phyloP scores from a whole-genome alignment of 1,140 invertebrate genomes.

The Mya arenaria region DNA sequence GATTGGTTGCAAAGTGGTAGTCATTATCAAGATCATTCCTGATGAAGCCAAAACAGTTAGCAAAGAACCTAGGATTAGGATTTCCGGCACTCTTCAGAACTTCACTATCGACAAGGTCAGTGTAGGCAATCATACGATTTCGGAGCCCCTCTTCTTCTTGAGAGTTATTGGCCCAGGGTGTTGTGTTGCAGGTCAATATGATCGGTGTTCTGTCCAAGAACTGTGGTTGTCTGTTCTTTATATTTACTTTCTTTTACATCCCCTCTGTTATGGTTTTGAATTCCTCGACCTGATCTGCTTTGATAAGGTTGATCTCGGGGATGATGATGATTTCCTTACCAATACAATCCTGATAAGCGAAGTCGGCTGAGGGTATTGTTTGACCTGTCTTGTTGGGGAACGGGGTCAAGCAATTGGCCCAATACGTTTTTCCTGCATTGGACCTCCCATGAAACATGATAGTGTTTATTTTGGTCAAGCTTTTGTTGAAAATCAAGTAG shows the following conservation, averaged over 20 bases:
- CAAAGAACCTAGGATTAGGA: too few species aligned
- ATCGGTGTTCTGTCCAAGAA: conserved; percentile 14
- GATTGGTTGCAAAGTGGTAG: too few species aligned
- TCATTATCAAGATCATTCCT: too few species aligned
- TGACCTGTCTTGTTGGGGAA: background rate
- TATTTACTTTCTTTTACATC: background rate
- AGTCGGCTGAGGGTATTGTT: background rate
- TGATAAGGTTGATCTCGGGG: background rate
- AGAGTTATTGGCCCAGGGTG: background rate
- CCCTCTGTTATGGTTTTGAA: background rate
- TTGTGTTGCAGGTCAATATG: background rate
- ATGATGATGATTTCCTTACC: background rate
- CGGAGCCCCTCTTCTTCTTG: too few species aligned
- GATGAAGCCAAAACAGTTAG: too few species aligned
- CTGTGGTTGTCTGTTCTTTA: background rate
- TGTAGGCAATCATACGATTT: too few species aligned
- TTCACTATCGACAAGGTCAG: too few species aligned
- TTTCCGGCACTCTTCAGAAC: too few species aligned
- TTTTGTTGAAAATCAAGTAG: too few species aligned
- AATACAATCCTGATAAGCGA: background rate
- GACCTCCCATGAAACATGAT: background rate
- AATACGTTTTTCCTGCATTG: conserved; percentile 13
- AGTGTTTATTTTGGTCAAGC: too few species aligned
- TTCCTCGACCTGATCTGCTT: background rate
- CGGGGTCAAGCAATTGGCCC: background rate